Evolutionary conservation across 2,888 invertebrate species (phyloP).

Genomic region (Melinaea menophilus): DNA sequence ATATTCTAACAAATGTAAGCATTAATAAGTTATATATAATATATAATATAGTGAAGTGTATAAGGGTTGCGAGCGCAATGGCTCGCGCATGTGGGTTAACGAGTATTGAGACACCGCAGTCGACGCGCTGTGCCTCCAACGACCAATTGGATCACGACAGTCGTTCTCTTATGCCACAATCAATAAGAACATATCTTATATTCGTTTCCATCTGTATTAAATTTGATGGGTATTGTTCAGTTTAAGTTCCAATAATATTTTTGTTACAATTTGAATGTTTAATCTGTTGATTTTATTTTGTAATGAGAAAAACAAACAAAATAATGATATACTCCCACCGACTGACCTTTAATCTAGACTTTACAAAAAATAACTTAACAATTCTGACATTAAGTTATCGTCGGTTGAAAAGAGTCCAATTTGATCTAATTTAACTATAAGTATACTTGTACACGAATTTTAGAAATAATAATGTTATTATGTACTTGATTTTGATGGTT

Average conservation of each 20-base stretch:
- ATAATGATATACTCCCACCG: neutral
- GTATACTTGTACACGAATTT: no score
- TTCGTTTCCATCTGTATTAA: no score
- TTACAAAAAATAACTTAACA: neutral
- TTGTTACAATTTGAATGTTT: no score
- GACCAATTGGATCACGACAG: constrained; percentile 45
- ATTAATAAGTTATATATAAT: no score
- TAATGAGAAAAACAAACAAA: neutral
- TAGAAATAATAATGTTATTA: no score
- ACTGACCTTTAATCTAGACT: neutral
- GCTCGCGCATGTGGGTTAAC: constrained; percentile 66
- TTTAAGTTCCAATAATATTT: no score
- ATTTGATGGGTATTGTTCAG: no score
- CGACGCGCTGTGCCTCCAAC: constrained; percentile 32
- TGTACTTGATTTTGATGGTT: no score
- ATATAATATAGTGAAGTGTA: constrained; percentile 8
- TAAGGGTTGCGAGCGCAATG: constrained; percentile 43
- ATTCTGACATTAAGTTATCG: neutral
- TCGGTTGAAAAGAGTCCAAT: neutral
- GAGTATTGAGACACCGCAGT: constrained; percentile 57
- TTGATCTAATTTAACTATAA: no score
- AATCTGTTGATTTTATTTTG: neutral
- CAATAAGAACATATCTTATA: constrained; percentile 11
- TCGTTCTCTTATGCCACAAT: constrained; percentile 38
- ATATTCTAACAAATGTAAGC: neutral